Conservation (phyloP, 2,797 vertebrate species). For the Rallus crepitans region DNA sequence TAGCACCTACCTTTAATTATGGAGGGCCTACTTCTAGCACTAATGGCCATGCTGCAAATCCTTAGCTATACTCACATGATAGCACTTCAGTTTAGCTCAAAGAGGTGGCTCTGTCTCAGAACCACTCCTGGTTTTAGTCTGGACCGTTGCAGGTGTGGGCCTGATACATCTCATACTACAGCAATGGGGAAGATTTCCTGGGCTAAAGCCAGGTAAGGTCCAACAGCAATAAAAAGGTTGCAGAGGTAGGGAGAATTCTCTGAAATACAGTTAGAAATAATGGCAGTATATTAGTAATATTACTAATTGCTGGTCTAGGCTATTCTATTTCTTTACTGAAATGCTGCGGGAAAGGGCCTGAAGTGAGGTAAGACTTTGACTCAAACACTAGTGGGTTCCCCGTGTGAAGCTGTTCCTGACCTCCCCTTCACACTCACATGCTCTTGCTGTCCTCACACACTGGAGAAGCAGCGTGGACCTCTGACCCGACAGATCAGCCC, state of each 20-base stretch:
- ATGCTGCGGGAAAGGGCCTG: background rate
- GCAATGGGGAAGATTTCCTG: background rate
- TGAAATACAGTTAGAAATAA: background rate
- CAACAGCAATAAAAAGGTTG: background rate
- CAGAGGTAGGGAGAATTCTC: conserved; percentile 25
- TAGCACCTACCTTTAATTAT: conserved; percentile 9
- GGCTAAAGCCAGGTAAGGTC: background rate
- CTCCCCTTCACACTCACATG: background rate
- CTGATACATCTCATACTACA: background rate
- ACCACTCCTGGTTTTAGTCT: background rate
- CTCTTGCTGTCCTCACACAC: background rate
- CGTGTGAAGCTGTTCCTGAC: background rate
- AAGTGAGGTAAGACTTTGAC: background rate
- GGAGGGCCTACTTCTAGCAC: conserved; percentile 4
- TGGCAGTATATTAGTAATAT: background rate
- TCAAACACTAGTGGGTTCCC: background rate
- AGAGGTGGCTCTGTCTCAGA: background rate
- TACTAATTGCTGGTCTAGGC: background rate
- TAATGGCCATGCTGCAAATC: background rate
- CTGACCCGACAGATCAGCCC: rapidly evolving
- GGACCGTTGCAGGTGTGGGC: background rate
- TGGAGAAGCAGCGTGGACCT: background rate
- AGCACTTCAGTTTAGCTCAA: background rate
- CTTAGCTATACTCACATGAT: background rate
- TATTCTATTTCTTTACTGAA: background rate